These are phyloP conservation scores for Chloropsis cyanopogon DNA, from an alignment of 2,113 vertebrate genomes.

Conservation along the genomic window DNA sequence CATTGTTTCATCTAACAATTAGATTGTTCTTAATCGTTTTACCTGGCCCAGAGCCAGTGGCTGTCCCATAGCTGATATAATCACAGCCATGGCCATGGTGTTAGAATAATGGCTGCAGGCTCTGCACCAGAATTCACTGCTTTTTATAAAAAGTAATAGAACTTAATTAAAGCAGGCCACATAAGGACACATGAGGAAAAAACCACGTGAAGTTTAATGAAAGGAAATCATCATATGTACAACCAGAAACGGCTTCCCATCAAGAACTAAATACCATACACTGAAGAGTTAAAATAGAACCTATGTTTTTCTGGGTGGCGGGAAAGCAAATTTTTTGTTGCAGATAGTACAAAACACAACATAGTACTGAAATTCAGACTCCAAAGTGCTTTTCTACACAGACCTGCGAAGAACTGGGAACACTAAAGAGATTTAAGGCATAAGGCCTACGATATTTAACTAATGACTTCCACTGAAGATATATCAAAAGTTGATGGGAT, in stretches of 20 bases:
- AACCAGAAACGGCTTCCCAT: background rate
- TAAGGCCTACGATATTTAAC: background rate
- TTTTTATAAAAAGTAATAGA: background rate
- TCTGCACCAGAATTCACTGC: background rate
- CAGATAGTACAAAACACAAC: background rate
- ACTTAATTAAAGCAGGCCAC: background rate
- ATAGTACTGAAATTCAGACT: background rate
- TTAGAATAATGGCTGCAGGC: background rate
- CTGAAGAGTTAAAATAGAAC: background rate
- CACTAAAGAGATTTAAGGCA: background rate
- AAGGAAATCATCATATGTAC: background rate
- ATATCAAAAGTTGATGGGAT: background rate
- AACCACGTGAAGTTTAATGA: background rate
- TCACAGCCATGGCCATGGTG: background rate
- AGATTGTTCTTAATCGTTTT: background rate
- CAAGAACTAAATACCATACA: background rate
- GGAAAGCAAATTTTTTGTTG: background rate
- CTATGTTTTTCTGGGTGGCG: background rate
- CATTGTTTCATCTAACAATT: background rate
- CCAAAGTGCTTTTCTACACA: background rate
- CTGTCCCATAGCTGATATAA: background rate
- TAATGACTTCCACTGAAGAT: background rate
- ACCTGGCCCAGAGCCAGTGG: background rate
- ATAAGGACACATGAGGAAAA: background rate
- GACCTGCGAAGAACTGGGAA: background rate